Conservation (phyloP, 2,797 vertebrate genomes). For the Alca torda region DNA sequence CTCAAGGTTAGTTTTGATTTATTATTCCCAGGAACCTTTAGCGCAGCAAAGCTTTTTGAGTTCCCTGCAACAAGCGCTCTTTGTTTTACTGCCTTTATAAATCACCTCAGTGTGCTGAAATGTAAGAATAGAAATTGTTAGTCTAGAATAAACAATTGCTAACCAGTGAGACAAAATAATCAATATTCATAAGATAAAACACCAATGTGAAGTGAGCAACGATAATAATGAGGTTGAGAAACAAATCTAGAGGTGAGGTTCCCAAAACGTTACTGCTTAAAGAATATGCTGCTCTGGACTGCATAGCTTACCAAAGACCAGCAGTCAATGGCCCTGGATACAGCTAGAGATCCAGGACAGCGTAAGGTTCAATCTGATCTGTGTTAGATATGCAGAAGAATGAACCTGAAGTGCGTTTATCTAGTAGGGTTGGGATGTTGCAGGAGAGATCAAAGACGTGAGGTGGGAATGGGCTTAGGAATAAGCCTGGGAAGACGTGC, state of each 20-base stretch:
- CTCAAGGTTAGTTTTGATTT: slow-evolving; percentile 48
- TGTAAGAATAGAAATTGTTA: slow-evolving; percentile 18
- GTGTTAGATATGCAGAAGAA: not conserved
- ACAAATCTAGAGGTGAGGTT: slow-evolving; percentile 10
- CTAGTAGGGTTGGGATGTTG: not conserved
- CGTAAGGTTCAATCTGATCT: not conserved
- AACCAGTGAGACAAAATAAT: slow-evolving; percentile 54
- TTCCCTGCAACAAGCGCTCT: not conserved
- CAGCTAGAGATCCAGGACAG: not conserved
- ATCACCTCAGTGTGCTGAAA: slow-evolving; percentile 35
- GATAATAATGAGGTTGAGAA: slow-evolving; percentile 25
- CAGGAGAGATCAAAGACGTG: not conserved
- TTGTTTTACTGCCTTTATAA: slow-evolving; percentile 61
- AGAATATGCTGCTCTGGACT: not conserved
- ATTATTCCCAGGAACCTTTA: slow-evolving; percentile 41
- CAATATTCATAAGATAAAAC: slow-evolving; percentile 59
- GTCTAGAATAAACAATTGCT: slow-evolving; percentile 46
- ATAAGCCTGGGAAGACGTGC: not conserved
- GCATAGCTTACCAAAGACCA: not conserved
- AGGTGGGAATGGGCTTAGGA: not conserved
- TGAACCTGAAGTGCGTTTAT: not conserved
- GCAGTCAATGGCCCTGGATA: not conserved
- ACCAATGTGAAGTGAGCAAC: not conserved
- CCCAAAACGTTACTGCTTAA: not conserved
- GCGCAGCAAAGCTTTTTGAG: slow-evolving; percentile 20